These are phyloP conservation scores for Seriola rivoliana DNA, from an alignment of 2,113 vertebrate genomes.

Conservation along the genomic window DNA sequence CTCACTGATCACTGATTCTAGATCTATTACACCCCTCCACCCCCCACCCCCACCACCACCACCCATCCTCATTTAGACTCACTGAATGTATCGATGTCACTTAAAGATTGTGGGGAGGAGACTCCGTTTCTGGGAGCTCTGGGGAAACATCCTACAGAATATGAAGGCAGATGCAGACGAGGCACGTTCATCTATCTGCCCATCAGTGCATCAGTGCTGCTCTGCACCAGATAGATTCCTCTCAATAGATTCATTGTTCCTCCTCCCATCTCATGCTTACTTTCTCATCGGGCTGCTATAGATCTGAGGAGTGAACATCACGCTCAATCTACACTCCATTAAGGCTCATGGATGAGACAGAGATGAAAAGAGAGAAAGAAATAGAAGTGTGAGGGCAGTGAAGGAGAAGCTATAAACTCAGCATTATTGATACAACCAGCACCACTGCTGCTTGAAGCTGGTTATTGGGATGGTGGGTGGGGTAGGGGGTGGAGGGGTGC, in stretches of 20 bases:
- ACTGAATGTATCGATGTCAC: slow-evolving; percentile 26
- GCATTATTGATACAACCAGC: slow-evolving; percentile 51
- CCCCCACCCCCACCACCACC: not conserved
- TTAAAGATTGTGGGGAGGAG: slow-evolving; percentile 29
- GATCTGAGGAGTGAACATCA: slow-evolving; percentile 37
- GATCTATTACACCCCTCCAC: slow-evolving; percentile 21
- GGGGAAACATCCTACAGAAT: slow-evolving; percentile 29
- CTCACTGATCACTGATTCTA: slow-evolving; percentile 52
- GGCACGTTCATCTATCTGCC: slow-evolving; percentile 63
- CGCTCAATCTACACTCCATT: slow-evolving; percentile 79
- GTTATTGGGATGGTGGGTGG: slow-evolving; percentile 36
- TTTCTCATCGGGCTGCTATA: slow-evolving; percentile 53
- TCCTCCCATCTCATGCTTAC: slow-evolving; percentile 38
- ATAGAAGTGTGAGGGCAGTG: slow-evolving; percentile 43
- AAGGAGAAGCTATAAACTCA: slow-evolving; percentile 58
- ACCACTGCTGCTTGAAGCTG: slow-evolving; percentile 57
- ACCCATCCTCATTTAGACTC: slow-evolving; percentile 11
- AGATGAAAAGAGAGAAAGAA: slow-evolving; percentile 33
- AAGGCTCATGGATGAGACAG: slow-evolving; percentile 55
- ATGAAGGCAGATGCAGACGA: slow-evolving; percentile 50
- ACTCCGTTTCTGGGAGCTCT: slow-evolving; percentile 2
- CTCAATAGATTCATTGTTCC: slow-evolving; percentile 69
- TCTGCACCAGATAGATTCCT: slow-evolving; percentile 44
- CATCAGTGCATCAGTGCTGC: slow-evolving; percentile 1
- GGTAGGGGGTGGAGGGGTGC: slow-evolving; percentile 30